These are phyloP conservation scores for Mesochorus sp. DNA, from an alignment of 2,888 invertebrate genomes.

Conservation along the genomic window DNA sequence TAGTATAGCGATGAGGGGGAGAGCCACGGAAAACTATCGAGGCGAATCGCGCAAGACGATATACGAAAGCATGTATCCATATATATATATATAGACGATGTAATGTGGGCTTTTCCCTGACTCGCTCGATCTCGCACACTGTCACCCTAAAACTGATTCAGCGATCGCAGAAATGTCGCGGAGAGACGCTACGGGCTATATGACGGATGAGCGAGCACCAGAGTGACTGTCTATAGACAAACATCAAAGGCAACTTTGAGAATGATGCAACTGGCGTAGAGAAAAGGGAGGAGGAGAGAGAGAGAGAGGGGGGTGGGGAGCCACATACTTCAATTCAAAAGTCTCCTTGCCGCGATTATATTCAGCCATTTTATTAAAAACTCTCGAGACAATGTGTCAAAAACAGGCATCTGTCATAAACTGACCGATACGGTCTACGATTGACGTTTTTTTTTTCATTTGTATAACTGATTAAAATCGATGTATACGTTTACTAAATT, in stretches of 20 bases:
- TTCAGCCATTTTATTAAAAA: conserved; percentile 34
- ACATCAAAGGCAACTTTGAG: conserved; percentile 60
- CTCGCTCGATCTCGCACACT: not conserved
- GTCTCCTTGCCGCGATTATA: conserved; percentile 34
- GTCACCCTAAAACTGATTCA: conserved; percentile 57
- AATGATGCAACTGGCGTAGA: conserved; percentile 21
- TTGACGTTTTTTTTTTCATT: not conserved
- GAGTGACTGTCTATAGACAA: conserved; percentile 45
- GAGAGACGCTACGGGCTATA: conserved; percentile 56
- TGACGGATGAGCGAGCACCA: conserved; percentile 53
- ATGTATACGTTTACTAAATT: not conserved
- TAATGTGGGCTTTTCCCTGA: not conserved
- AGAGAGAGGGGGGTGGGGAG: no score
- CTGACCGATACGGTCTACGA: conserved; percentile 21
- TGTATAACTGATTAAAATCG: not conserved
- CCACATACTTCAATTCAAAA: conserved; percentile 11
- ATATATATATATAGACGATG: no score
- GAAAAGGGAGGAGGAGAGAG: no score
- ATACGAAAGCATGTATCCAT: no score
- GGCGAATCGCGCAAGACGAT: conserved; percentile 54
- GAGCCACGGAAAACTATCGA: conserved; percentile 40
- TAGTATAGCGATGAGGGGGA: not conserved
- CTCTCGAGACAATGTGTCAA: not conserved
- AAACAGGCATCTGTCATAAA: conserved; percentile 2
- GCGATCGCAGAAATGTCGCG: conserved; percentile 61